Evolutionary conservation across 2,888 invertebrate genomes (phyloP).

Genomic region (Aricia artaxerxes): DNA sequence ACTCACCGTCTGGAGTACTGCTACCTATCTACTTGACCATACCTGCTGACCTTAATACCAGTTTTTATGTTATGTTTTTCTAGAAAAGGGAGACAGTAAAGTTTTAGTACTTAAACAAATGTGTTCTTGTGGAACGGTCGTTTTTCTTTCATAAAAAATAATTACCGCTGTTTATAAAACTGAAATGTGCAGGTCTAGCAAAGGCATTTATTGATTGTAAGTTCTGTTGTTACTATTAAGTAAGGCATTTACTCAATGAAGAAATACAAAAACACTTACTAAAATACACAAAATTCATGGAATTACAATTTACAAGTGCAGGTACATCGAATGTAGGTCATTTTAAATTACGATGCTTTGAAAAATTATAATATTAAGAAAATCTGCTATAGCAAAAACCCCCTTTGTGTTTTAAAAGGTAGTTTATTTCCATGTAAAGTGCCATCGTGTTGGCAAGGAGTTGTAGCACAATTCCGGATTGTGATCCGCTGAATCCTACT

Average conservation of each 20-base stretch:
- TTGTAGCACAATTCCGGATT: constrained; percentile 8
- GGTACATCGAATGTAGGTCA: neutral
- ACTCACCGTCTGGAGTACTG: neutral
- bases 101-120: no score
- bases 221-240: no score
- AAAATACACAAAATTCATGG: neutral
- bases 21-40: neutral
- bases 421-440: constrained; percentile 21
- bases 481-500: constrained; percentile 3
- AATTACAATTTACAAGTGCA: neutral
- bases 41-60: constrained; percentile 12
- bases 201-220: no score
- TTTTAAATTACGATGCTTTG: neutral
- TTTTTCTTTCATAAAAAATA: no score
- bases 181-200: no score
- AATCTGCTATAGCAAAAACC: neutral
- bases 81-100: no score
- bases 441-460: constrained; percentile 1
- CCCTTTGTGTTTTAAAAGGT: constrained; percentile 4
- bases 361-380: neutral
- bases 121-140: no score
- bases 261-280: no score
- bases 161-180: no score
- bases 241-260: no score
- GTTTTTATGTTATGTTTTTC: neutral